Base-by-base conservation (phyloP, 1,140 invertebrate species). In the Ylistrum balloti region DNA sequence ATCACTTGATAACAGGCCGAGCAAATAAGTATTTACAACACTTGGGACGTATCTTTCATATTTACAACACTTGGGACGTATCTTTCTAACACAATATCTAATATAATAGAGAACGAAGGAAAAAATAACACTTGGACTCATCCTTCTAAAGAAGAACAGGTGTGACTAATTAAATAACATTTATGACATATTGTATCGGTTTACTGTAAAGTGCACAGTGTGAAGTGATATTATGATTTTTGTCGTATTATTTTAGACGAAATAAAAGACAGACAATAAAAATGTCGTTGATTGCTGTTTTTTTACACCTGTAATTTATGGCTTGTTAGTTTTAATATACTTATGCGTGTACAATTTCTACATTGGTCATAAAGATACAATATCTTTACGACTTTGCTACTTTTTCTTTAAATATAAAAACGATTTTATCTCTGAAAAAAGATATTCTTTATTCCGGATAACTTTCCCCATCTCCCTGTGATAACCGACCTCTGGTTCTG, bases 281-380 rank as follows among this genome's bases (percentile, higher is more conserved):
- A 28, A 74, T 11, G 56, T n/a, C 56, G n/a, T 74, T 74, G n/a
- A 74, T 74, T 74, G 56, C 28, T 74, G 56, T 28, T 74, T 28
- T 45, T 45, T 74, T 74, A 74, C 56, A 28, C 5, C 56, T 74
- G 22, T 74, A n/a, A 74, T 7, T 74, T 74, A 74, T 74, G 56
- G 56, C 28, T 3, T 74, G 56, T 74, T 74, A 22, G 17, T n/a
- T 74, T 74, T 74, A n/a, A n/a, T n/a, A 28, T n/a, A 74, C 56
- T 74, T 74, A 28, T 74, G n/a, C 56, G 56, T 74, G 56, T 74
- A 74, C 56, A n/a, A 74, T 74, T 74, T 74, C 56, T 74, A 74
- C 5, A 74, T 9, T n/a, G n/a, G 56, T 74, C 22, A 17, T 74
- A 28, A 74, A 74, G 28, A 28, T 74, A 74, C 56, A 9, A 74